Evolutionary conservation across 2,113 vertebrate genomes (phyloP), one percentile per base, ranked within the genome.

Genomic region (Festucalex cinctus): DNA sequence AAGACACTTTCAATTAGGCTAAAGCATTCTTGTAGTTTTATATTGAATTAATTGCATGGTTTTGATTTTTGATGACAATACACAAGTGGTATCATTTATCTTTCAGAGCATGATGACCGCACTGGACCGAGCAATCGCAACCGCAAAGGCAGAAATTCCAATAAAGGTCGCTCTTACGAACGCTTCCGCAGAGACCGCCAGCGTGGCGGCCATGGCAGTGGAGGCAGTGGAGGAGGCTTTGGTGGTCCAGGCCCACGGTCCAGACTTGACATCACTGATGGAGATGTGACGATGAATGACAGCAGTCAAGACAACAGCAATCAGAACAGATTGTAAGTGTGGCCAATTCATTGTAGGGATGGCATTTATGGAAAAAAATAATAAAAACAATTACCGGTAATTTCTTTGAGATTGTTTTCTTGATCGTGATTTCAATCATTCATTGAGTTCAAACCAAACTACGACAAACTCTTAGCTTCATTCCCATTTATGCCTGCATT

Each of bases 61-160:
- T 20, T 48, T 48, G 54, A 6, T 60, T 26, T 22, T 12, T 22
- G 9, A 26, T 26, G 28, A 5, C 14, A 19, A 36, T 71, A 14
- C 13, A 5, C 37, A 3, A 24, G 9, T 53, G 24, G 14, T n/a
- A 10, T 35, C 36, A 43, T 46, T 43, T 16, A 41, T 37, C 43
- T 73, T 7, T 61, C 66, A 96, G 95, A 95, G 53, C 93, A 95
- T 2, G 93, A 95, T 71, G 93, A 95, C 44, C 86, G 92, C 5
- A 88, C 92, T 9, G 87, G 75, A 56, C 91, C 92, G 57, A 86
- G 88, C 26, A 91, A 87, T 60, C 92, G 92, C 62, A 91, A 83
- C 66, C 91, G 90, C 44, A 94, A 93, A 83, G 91, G 91, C 49
- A 88, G 92, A 20, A 91, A 92, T 1, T 79, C 91, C n/a, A 89